These are phyloP conservation scores for Euphonia xanthogaster DNA, from an alignment of 2,797 vertebrate species.

Conservation along the genomic window DNA sequence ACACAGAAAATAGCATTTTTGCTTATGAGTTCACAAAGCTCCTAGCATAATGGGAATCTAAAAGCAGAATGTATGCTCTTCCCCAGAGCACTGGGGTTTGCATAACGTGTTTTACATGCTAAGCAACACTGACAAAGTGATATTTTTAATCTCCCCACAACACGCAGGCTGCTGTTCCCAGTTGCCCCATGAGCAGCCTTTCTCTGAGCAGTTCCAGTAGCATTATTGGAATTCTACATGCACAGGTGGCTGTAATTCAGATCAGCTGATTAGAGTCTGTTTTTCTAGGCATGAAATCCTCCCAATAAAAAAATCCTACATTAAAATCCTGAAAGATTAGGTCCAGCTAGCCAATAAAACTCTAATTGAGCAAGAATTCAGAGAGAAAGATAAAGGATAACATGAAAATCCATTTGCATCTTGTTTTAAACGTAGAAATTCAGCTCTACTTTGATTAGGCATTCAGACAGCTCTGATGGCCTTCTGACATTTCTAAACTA, in stretches of 20 bases:
- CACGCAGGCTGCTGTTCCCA: not conserved
- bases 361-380: not conserved
- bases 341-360: not conserved
- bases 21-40: not conserved
- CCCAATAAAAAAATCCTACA: not conserved
- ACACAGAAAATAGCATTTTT: not conserved
- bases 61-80: not conserved
- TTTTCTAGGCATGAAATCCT: not conserved
- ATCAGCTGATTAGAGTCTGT: not conserved
- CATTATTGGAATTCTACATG: not conserved
- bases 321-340: not conserved
- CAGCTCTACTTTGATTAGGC: not conserved
- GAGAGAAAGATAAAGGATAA: not conserved
- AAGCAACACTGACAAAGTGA: not conserved
- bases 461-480: not conserved
- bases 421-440: not conserved
- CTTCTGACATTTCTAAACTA: not conserved
- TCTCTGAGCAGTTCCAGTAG: not conserved
- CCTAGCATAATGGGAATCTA: not conserved
- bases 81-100: not conserved
- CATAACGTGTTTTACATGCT: not conserved
- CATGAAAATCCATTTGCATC: not conserved
- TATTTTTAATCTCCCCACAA: not conserved
- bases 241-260: not conserved
- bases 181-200: not conserved